phyloP scores from a whole-genome alignment of 30 jellyfish, hydroid and myxozoan genomes.

The Chrysaora quinquecirrha region DNA sequence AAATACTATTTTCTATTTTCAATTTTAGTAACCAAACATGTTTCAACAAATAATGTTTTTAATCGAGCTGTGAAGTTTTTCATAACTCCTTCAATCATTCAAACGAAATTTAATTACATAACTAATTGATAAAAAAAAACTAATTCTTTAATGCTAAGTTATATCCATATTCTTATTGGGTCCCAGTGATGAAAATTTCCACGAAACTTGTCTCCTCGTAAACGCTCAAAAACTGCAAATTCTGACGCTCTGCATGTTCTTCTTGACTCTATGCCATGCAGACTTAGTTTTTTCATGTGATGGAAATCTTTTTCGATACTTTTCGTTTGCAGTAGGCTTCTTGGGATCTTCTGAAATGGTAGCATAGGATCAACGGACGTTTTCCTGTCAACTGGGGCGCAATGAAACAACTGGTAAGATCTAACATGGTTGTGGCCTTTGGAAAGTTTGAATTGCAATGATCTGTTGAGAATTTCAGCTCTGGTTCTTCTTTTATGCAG shows the following conservation, averaged over 20 bases:
- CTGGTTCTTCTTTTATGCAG: slow-evolving; percentile 6
- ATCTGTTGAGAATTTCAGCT: slow-evolving; percentile 4
- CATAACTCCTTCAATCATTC: no score
- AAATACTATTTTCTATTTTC: no score
- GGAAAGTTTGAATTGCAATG: slow-evolving; percentile 73
- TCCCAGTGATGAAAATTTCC: slow-evolving; percentile 70
- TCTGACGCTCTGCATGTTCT: slow-evolving; percentile 55
- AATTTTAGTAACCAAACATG: no score
- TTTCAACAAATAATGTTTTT: no score
- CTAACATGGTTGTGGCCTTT: slow-evolving; percentile 76
- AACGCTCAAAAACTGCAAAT: slow-evolving; percentile 25
- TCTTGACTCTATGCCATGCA: slow-evolving; percentile 6
- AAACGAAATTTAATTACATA: no score
- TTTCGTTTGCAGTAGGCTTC: slow-evolving; percentile 23
- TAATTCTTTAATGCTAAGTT: no score
- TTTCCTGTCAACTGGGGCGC: slow-evolving; percentile 20
- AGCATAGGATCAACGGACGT: neutral
- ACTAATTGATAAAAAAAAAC: no score
- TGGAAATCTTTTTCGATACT: slow-evolving; percentile 18
- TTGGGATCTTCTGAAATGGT: slow-evolving; percentile 8
- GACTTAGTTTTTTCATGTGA: slow-evolving; percentile 25
- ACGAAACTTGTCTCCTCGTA: slow-evolving; percentile 32
- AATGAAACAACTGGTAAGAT: slow-evolving; percentile 9
- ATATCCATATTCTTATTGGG: slow-evolving; percentile 68
- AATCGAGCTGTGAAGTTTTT: no score